These are phyloP conservation scores for Accipiter virgatus DNA, from an alignment of 2,113 vertebrate species.

Conservation along the genomic window DNA sequence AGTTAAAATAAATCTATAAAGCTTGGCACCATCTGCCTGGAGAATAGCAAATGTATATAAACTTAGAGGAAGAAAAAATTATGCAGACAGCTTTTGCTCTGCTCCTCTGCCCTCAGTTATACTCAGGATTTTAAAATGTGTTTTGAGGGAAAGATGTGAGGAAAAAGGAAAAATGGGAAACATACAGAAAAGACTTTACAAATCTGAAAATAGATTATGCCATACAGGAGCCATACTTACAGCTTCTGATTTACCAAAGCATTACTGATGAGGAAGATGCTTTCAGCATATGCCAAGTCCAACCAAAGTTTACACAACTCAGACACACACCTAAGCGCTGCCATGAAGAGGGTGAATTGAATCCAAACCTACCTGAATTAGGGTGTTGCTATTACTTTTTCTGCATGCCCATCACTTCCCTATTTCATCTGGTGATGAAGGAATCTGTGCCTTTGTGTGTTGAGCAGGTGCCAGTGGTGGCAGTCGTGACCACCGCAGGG, in stretches of 20 bases:
- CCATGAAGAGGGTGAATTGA: not conserved
- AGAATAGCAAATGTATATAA: not conserved
- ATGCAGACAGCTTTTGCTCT: not conserved
- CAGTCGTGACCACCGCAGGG: slow-evolving; percentile 80
- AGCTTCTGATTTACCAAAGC: not conserved
- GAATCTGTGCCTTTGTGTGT: not conserved
- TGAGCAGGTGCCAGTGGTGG: slow-evolving; percentile 81
- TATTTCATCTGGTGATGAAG: not conserved
- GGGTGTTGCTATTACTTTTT: not conserved
- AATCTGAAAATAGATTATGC: not conserved
- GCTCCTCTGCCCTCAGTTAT: not conserved
- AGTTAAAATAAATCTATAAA: not conserved
- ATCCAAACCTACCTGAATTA: not conserved
- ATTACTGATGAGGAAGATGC: not conserved
- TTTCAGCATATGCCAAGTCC: not conserved
- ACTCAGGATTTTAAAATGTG: not conserved
- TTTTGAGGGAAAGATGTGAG: not conserved
- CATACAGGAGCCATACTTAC: not conserved
- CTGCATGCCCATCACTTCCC: not conserved
- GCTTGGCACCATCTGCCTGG: not conserved
- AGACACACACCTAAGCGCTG: not conserved
- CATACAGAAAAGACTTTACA: not conserved
- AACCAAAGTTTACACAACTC: not conserved
- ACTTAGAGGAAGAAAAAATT: not conserved
- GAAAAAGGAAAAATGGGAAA: not conserved